A percentile compares a stretch with the other conserved stretches of the same genome.
These are phyloP conservation scores for Babyrousa celebensis DNA, from an alignment of 2,797 vertebrate genomes.

Conservation along the genomic window DNA sequence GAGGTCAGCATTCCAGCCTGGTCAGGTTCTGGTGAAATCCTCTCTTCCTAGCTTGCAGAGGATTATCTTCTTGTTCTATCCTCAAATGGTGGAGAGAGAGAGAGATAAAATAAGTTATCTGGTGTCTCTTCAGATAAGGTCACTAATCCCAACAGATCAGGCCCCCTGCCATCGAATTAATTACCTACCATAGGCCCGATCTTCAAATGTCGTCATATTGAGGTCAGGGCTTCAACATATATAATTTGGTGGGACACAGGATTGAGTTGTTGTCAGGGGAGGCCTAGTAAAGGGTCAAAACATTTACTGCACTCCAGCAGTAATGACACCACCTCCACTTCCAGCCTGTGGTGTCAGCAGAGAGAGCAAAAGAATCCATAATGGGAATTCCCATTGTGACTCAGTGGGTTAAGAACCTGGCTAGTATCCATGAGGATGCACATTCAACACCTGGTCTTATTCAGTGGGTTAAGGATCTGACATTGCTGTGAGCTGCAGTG, in stretches of 20 bases:
- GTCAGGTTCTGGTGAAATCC: neutral
- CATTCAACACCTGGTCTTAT: too few relatives aligned
- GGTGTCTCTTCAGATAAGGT: neutral
- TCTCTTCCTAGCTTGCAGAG: neutral
- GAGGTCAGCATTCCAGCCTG: neutral
- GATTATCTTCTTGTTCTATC: neutral
- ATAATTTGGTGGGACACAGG: neutral
- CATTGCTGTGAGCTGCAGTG: too few relatives aligned
- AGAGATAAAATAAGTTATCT: neutral
- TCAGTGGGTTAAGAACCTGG: too few relatives aligned
- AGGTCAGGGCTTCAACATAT: neutral
- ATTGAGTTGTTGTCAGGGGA: neutral
- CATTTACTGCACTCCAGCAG: neutral
- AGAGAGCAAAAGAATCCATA: neutral
- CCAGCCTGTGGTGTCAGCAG: neutral
- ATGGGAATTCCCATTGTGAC: too few relatives aligned
- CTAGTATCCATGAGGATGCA: too few relatives aligned
- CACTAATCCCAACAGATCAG: neutral
- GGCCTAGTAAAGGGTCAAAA: neutral
- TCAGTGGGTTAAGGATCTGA: too few relatives aligned
- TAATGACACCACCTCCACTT: neutral
- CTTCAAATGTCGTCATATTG: neutral
- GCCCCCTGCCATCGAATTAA: neutral
- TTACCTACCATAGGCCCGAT: neutral
- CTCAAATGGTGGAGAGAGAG: neutral